Base-by-base conservation (phyloP, 2,888 invertebrate species). In the Ophonus ardosiacus region DNA sequence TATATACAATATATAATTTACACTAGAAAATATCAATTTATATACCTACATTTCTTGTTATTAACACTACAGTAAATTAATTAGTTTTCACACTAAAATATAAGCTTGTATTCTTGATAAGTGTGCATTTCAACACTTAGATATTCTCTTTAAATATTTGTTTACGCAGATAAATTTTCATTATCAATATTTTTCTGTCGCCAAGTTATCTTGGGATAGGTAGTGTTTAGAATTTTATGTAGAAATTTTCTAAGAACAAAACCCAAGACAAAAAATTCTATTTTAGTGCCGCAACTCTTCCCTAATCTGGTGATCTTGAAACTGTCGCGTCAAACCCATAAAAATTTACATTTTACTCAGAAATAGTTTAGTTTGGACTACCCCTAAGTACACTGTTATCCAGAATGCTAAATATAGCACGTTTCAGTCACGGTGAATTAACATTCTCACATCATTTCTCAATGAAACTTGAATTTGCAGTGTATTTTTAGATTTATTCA, bases 201-300 rank as follows among this genome's bases (percentile, higher is more conserved):
- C 15, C 38, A 68, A 15, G 15, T 74, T 74, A 74, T 74, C 71
- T 74, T 74, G 43, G 43, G 17, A 31, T 68, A 68, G 68, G 68
- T 68, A 38, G 40, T 15, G 40, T 68, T 31, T 31, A 31, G 31
- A 31, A 31, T 31, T 31, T 31, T 31, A 31, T 31, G 31, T 51
- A 5, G 13, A 51, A 51, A 51, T 13, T 51, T 51, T 68, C 24
- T 31, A 10, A 24, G 8, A 68, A 24, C 10, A 61, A 17, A 10
- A 8, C 18, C 2, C 18, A 0, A 6, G 8, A 63, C 24, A 24
- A 68, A 31, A 68, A 68, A 68, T 31, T 31, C 38, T 68, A 68
- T 31, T 38, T n/a, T 68, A 31, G 31, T 31, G 1, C 15, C 7
- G 31, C 68, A 68, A 68, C 68, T 38, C 68, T 51, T 51, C 31